Evolutionary conservation across 2,113 vertebrate genomes (phyloP).

Genomic region (Agapornis roseicollis): DNA sequence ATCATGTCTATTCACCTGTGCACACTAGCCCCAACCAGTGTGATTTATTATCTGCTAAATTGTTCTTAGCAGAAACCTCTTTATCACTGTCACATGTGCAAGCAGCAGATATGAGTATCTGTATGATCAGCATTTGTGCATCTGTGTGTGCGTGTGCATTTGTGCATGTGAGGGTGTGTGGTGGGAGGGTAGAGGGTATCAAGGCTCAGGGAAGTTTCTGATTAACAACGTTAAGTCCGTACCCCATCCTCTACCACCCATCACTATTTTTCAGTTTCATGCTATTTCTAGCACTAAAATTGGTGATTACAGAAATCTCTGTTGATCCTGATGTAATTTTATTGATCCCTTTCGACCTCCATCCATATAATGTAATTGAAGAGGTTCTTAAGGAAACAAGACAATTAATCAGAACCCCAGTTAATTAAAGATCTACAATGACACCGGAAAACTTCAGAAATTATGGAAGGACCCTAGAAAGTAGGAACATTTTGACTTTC

Average conservation of each 20-base stretch:
- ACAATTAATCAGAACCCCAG: conserved; percentile 37
- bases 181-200: fast-evolving
- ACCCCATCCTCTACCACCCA: background rate
- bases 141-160: fast-evolving
- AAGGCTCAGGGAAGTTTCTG: background rate
- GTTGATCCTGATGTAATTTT: background rate
- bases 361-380: background rate
- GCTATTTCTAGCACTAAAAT: background rate
- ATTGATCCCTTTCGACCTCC: conserved; percentile 40
- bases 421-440: conserved; percentile 30
- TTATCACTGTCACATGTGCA: conserved; percentile 69
- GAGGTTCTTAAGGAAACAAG: conserved; percentile 20
- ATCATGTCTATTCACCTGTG: conserved; percentile 42
- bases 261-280: background rate
- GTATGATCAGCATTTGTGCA: background rate
- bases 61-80: conserved; percentile 65
- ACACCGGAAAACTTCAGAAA: background rate
- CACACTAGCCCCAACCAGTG: background rate
- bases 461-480: background rate
- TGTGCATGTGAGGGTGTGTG: fast-evolving
- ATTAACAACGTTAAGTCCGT: background rate
- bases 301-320: background rate
- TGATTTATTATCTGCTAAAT: conserved; percentile 73
- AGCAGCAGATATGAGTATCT: conserved; percentile 48
- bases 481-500: background rate